These are phyloP conservation scores for Cynaeus angustus DNA, from an alignment of 2,888 invertebrate species.

Conservation along the genomic window DNA sequence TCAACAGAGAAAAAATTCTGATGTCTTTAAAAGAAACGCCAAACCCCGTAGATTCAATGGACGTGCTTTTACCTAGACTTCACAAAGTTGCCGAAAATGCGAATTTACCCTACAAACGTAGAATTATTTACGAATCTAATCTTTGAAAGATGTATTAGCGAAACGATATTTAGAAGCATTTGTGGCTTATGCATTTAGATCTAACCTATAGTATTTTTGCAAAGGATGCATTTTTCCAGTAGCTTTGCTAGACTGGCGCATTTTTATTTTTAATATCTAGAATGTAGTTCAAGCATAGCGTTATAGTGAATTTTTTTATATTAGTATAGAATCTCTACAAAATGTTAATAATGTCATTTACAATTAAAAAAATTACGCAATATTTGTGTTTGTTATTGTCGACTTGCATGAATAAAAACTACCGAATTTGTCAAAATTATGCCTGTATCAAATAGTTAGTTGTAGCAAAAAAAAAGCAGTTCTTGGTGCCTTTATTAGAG, in stretches of 20 bases:
- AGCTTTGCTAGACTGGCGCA: constrained; percentile 16
- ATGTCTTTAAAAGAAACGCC: constrained; percentile 75
- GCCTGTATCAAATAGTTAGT: constrained; percentile 21
- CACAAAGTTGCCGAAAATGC: constrained; percentile 74
- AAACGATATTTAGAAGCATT: constrained; percentile 35
- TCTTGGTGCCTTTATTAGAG: neutral
- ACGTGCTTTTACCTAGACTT: constrained; percentile 77
- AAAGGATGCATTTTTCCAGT: constrained; percentile 7
- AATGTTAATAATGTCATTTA: no score
- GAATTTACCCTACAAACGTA: constrained; percentile 70
- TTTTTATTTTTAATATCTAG: constrained; percentile 45
- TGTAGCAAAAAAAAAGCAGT: neutral
- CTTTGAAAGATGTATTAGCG: constrained; percentile 47
- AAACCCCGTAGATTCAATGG: constrained; percentile 75
- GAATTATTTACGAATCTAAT: constrained; percentile 72
- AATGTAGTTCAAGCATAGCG: neutral
- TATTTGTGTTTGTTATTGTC: constrained; percentile 60
- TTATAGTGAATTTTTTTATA: neutral
- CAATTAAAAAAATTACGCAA: neutral
- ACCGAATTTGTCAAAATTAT: constrained; percentile 1
- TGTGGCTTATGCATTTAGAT: constrained; percentile 37
- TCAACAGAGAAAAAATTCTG: constrained; percentile 78
- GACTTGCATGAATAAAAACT: constrained; percentile 54
- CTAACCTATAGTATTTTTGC: constrained; percentile 7
- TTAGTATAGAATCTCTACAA: neutral